These are phyloP conservation scores for Gandaritis pyraliata DNA, from an alignment of 2,888 invertebrate species.

Conservation along the genomic window DNA sequence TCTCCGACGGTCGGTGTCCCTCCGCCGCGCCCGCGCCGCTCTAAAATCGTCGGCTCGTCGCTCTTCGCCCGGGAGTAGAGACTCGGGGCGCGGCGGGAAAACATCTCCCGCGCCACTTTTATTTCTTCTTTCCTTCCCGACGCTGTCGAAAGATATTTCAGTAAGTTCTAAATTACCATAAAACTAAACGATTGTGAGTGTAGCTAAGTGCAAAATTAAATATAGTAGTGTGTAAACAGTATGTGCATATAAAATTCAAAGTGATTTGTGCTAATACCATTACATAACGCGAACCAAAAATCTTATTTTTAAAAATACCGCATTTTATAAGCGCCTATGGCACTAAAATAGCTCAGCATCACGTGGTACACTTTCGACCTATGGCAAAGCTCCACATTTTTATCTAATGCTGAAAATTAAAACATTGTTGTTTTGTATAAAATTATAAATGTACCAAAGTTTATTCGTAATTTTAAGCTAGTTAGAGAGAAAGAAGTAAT, in stretches of 20 bases:
- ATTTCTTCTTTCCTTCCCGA: constrained; percentile 84
- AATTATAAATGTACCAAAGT: neutral
- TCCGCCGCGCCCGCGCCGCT: constrained; percentile 86
- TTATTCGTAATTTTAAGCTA: constrained; percentile 3
- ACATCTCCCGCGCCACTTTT: constrained; percentile 84
- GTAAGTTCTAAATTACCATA: constrained; percentile 73
- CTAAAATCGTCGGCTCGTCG: constrained; percentile 85
- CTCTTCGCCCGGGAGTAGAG: constrained; percentile 84
- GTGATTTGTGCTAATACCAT: constrained; percentile 69
- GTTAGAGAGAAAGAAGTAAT: constrained; percentile 5
- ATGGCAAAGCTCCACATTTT: constrained; percentile 81
- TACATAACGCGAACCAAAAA: constrained; percentile 76
- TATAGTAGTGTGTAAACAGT: constrained; percentile 58
- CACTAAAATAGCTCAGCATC: constrained; percentile 79
- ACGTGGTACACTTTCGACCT: constrained; percentile 80
- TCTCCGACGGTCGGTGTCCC: constrained; percentile 85
- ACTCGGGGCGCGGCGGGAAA: constrained; percentile 84
- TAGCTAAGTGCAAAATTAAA: constrained; percentile 60
- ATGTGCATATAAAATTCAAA: constrained; percentile 62
- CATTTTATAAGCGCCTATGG: constrained; percentile 80
- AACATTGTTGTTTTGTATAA: constrained; percentile 31
- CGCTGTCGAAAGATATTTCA: constrained; percentile 81
- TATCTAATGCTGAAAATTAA: constrained; percentile 61
- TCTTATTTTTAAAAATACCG: constrained; percentile 83
- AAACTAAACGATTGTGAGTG: constrained; percentile 68